Base-by-base conservation (phyloP, 2,888 invertebrate genomes). In the Patella pellucida region DNA sequence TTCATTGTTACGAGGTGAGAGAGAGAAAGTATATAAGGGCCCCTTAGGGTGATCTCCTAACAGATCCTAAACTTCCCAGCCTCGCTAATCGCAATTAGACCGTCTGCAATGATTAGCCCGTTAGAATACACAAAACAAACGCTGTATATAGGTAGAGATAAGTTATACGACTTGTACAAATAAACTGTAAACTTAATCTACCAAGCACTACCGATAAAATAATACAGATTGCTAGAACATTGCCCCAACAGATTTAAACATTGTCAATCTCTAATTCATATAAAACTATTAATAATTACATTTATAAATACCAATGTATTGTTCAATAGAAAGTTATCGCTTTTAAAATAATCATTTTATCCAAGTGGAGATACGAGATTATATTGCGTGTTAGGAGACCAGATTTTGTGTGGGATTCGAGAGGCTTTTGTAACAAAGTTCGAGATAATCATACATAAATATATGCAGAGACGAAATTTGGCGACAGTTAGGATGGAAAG, bases 41-140 rank as follows among this genome's bases (percentile, higher is more conserved):
- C 19, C 62, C 62, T 23, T 15, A 62, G 62, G 62, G 62, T 23
- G 19, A 62, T 12, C 19, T 62, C 19, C 62, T 62, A 19, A 62
- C 62, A 62, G 23, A 19, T 62, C 23, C 23, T 62, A 23, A 62
- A 62, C 62, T 62, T 23, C 23, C 62, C 19, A 62, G 62, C 19
- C 62, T 23, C 62, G 11, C 62, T 62, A 62, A 62, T 62, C 19
- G 62, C 62, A 62, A 62, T 62, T 62, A 62, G 62, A 23, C 9
- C 23, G 62, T 62, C 62, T 62, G 23, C 19, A 62, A 23, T 23
- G 23, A 62, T 23, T 62, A 62, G 23, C 19, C 62, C 23, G 62
- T 62, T 62, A 62, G 11, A 62, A 62, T 62, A 62, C 62, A 23
- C 62, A 62, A 62, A 62, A 62, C 23, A 62, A 62, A 62, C 62